Evolutionary conservation across 2,888 invertebrate species (phyloP).

Genomic region (Alloscopus bannaensis): DNA sequence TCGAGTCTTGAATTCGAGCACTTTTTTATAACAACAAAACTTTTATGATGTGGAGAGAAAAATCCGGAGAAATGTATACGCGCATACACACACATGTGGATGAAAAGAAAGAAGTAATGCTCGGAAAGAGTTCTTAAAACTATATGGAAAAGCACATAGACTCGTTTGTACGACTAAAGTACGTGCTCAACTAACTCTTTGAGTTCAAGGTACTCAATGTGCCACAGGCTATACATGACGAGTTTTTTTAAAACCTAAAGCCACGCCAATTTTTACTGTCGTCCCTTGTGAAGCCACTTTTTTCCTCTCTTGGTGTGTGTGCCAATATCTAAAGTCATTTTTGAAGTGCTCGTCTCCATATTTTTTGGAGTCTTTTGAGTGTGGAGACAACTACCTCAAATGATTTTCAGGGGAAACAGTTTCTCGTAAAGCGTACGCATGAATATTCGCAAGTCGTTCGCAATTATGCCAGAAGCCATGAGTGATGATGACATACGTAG

Average conservation of each 20-base stretch:
- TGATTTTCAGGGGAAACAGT: neutral
- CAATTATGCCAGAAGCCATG: neutral
- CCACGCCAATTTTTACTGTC: neutral
- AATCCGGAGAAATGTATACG: too few relatives aligned
- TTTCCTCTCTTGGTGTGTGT: constrained; percentile 5
- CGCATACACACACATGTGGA: too few relatives aligned
- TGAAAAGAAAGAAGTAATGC: too few relatives aligned
- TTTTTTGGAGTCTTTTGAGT: neutral
- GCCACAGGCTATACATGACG: constrained; percentile 2
- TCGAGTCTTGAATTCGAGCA: too few relatives aligned
- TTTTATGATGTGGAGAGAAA: too few relatives aligned
- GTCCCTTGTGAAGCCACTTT: constrained; percentile 30
- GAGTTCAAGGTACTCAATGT: constrained; percentile 22
- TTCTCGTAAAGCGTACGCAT: neutral
- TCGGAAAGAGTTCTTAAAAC: too few relatives aligned
- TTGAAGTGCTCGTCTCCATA: constrained; percentile 14
- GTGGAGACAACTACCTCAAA: neutral
- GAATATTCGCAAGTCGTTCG: constrained; percentile 6
- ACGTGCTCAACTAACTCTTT: too few relatives aligned
- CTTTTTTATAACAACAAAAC: too few relatives aligned
- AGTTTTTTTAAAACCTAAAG: constrained; percentile 1
- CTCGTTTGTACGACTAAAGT: too few relatives aligned
- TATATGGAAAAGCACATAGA: too few relatives aligned
- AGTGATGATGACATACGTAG: too few relatives aligned
- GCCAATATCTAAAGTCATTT: constrained; percentile 35